Conservation (phyloP, 2,113 vertebrate genomes). For the Hippopotamus amphibius region DNA sequence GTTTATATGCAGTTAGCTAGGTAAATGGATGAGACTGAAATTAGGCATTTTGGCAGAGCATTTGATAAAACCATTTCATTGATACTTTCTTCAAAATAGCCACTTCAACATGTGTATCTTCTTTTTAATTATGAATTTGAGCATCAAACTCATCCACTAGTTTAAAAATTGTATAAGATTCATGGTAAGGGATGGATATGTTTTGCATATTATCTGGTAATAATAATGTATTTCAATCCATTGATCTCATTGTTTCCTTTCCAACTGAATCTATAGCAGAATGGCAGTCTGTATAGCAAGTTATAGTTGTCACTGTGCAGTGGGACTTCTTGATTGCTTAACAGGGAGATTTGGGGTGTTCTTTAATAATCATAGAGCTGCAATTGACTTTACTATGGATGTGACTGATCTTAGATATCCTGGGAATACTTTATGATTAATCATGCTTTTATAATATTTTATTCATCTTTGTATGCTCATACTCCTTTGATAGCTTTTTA, state of each 20-base stretch:
- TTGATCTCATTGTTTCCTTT: neutral
- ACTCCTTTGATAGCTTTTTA: neutral
- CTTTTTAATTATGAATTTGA: neutral
- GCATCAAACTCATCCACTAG: neutral
- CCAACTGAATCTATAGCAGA: neutral
- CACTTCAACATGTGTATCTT: neutral
- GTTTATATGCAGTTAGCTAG: neutral
- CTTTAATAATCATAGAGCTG: neutral
- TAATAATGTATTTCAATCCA: neutral
- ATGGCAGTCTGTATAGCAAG: rapidly evolving
- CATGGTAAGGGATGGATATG: neutral
- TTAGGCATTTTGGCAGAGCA: neutral
- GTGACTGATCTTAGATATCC: neutral
- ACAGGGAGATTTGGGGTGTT: neutral
- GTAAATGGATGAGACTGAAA: neutral
- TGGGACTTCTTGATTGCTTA: neutral
- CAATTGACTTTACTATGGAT: neutral
- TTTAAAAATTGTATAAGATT: neutral
- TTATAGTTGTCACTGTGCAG: neutral
- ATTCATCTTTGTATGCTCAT: neutral
- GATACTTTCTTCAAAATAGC: neutral
- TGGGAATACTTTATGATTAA: neutral
- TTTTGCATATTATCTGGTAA: neutral
- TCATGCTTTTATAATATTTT: neutral
- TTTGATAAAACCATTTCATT: neutral